phyloP scores from a whole-genome alignment of 2,113 vertebrate genomes.

The Penelope pileata region DNA sequence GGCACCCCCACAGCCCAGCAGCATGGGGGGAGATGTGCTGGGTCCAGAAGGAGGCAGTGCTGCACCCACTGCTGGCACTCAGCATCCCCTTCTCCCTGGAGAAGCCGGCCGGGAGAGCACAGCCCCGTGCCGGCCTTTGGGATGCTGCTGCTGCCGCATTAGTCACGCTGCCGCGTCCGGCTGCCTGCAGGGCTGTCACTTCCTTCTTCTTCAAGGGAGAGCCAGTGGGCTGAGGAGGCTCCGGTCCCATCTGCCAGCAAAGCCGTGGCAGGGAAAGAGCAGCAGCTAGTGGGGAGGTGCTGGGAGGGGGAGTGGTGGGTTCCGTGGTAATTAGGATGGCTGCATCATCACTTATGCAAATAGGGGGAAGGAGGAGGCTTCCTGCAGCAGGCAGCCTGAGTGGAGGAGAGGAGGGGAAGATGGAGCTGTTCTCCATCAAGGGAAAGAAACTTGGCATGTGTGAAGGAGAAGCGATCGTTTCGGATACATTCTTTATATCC shows the following conservation, averaged over 20 bases:
- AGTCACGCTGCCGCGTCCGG: neutral
- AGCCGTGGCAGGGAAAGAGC: constrained; percentile 57
- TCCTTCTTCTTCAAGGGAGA: constrained; percentile 66
- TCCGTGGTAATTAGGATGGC: constrained; percentile 45
- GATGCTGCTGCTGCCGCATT: neutral
- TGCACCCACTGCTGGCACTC: neutral
- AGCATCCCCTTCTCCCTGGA: neutral
- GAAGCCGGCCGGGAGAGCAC: neutral
- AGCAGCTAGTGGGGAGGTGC: constrained; percentile 48
- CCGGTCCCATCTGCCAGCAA: constrained; percentile 55
- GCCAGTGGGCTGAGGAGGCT: constrained; percentile 69
- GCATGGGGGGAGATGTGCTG: accelerated
- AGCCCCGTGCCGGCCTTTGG: neutral
- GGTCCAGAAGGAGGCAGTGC: neutral
- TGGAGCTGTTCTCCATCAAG: neutral
- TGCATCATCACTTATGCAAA: constrained; percentile 60
- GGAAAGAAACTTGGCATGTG: neutral
- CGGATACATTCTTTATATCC: neutral
- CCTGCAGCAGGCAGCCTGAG: neutral
- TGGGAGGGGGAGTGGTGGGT: constrained; percentile 10
- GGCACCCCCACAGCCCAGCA: neutral
- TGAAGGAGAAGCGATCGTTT: neutral
- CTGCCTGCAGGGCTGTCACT: constrained; percentile 71
- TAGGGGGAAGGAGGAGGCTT: neutral
- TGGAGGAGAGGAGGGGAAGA: neutral